Evolutionary conservation across 2,797 vertebrate genomes (phyloP), one percentile per base, ranked within the genome.

Genomic region (Danio tinwini): DNA sequence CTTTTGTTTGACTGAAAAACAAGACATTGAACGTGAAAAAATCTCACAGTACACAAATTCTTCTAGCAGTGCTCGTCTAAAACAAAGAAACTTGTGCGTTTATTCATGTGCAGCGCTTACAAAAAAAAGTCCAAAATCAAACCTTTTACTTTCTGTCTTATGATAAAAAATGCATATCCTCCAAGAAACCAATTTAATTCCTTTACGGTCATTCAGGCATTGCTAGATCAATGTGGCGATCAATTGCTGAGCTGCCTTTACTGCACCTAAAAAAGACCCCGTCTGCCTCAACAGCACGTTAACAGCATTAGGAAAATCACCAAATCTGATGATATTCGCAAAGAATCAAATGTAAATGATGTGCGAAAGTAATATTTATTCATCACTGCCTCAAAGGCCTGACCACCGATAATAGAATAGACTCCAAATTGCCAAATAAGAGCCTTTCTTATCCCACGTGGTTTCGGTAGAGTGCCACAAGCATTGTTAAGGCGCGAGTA

Each of bases 161-260:
- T 85, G 74, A 91, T 92, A 86, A 93, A 93, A 93, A 91, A 92
- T 91, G 87, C 88, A 92, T 92, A 93, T 92, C 88, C 90, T 92
- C 90, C 91, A 88, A 91, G 91, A 91, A 93, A 92, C 90, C 92
- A 93, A 92, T 92, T 92, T 92, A 92, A 91, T 90, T 92, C 91
- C 90, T 92, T 93, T 92, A 92, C 90, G 87, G 90, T 91, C 88
- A 88, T 91, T 93, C 87, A 91, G 89, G 87, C 87, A 86, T 68
- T 87, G 86, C 88, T 86, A 88, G 91, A 94, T 94, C 92, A 93
- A 93, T 92, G 90, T 87, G 77, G 83, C 80, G 89, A 93, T 94
- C 92, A 93, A 93, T 93, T 83, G 86, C 88, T 90, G 90, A 89
- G 89, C 90, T 88, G 90, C 91, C 89, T 87, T 87, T 90, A 91